Evolutionary conservation across 2,888 invertebrate genomes (phyloP), one percentile per base, ranked within the genome.

Genomic region (Orchesellides sinensis): DNA sequence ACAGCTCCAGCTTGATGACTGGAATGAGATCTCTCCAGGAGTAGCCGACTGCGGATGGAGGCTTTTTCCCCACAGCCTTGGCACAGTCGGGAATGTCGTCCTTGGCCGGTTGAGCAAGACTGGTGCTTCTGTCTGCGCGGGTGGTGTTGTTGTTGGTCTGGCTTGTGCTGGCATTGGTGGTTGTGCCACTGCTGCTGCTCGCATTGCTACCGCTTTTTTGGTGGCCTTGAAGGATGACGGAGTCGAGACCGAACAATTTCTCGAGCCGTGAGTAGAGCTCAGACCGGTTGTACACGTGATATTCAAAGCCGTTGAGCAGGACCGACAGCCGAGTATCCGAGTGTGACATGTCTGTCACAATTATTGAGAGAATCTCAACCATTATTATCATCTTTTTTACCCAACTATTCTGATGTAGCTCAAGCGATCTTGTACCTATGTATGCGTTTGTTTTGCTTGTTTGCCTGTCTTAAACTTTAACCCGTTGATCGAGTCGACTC

Each of bases 1-100:
- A 95, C 68, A 99, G 93, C 90, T 98, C 98, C 86, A 97, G 92
- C 92, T 98, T 98, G 84, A 98, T 98, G 73, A 98, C 97, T 40
- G 98, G 98, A 89, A 98, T 96, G 87, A 98, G 93, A 91, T 98
- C 98, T 85, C 98, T 92, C 98, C 98, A 98, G 1, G 96, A 96
- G 87, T 96, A 93, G 2, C 95, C 95, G 91, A 96, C 94, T 83
- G 95, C 95, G 8, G 96, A 96, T 89, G 96, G 95, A n/a, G 89
- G 89, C 69, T 89, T 89, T 68, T 89, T 89, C 0, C 95, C 94
- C 87, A 89, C 83, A 85, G 86, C 84, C 45, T 87, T 87, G 19
- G 84, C 83, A 32, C 56, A 79, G 8, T 35, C 75, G 12, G 56
- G 85, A 66, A 19, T 75, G 52, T 78, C 91, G 90, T 88, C 92